These are phyloP conservation scores for Oxytorus armatus DNA, from an alignment of 2,888 invertebrate genomes.

Conservation along the genomic window DNA sequence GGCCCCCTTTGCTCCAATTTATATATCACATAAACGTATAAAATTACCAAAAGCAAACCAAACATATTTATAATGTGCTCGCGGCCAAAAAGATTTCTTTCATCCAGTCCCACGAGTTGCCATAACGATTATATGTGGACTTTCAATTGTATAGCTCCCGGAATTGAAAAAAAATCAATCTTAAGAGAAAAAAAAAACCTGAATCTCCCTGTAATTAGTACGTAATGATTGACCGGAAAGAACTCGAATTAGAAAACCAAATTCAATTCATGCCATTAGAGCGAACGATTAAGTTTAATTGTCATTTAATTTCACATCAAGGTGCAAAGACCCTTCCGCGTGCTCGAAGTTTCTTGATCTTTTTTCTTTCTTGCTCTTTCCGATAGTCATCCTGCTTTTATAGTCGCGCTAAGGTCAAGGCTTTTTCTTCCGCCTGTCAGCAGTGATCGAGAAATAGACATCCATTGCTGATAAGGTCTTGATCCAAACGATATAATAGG, in stretches of 20 bases:
- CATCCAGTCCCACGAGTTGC: slow-evolving; percentile 8
- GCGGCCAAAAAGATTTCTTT: background rate
- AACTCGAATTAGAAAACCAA: slow-evolving; percentile 29
- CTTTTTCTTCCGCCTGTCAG: slow-evolving; percentile 10
- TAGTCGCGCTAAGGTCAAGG: slow-evolving; percentile 46
- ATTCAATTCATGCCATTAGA: slow-evolving; percentile 16
- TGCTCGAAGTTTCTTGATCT: background rate
- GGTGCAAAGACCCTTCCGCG: slow-evolving; percentile 24
- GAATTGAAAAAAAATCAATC: background rate
- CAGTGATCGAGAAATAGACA: slow-evolving; percentile 18
- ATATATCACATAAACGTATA: background rate
- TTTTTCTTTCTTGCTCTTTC: slow-evolving; percentile 10
- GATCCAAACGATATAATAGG: background rate
- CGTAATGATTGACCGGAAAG: slow-evolving; percentile 44
- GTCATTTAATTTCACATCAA: slow-evolving; percentile 43
- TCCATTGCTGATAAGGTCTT: slow-evolving; percentile 3
- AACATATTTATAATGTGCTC: background rate
- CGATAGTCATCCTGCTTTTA: slow-evolving; percentile 1
- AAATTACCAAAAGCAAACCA: background rate
- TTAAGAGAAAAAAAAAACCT: background rate
- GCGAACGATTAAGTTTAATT: slow-evolving; percentile 35
- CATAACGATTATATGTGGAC: background rate
- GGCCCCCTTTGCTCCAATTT: background rate
- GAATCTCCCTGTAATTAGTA: background rate
- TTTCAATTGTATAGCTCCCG: background rate